Evolutionary conservation across 2,797 vertebrate genomes (phyloP), one percentile per base, ranked within the genome.

Genomic region (Esox masquinongy): DNA sequence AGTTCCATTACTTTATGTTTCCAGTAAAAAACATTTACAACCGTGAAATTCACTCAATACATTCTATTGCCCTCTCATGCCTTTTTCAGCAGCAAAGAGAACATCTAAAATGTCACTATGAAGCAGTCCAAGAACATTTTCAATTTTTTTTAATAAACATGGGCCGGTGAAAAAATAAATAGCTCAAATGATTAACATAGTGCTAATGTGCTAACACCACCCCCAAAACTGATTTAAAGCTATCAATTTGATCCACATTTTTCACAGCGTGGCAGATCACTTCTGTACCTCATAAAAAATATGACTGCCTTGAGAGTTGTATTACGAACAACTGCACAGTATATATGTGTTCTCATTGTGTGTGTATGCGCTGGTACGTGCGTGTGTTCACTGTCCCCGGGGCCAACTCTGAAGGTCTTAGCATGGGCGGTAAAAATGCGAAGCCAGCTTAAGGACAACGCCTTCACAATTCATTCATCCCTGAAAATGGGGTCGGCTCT

Each of bases 21-120:
- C 85, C 90, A 88, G 88, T 91, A 92, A 93, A 94, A 90, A 80
- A 84, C 29, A 92, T 93, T 92, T 90, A 91, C 77, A 90, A 86
- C 88, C 39, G 85, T 88, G 88, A 91, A 93, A 90, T 87, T 78
- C 86, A 90, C 88, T 94, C 89, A 90, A 93, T 93, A 92, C 92
- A 92, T 92, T 91, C 83, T 77, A 75, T 77, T 88, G 88, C 83
- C 89, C 89, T 92, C 89, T 47, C 39, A 77, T 70, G 87, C 86
- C 84, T 86, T 85, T 87, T 87, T 69, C 78, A 87, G 17, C 66
- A 74, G 87, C 91, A 89, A 86, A 86, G 85, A 87, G 87, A 83
- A 75, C 87, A 86, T 24, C 68, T 70, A 16, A 91, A 92, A 93
- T 91, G 89, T 91, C 89, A 90, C 81, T 70, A 69, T 80, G 84